Evolutionary conservation across 2,113 vertebrate species (phyloP).

Genomic region (Crotalus tigris): DNA sequence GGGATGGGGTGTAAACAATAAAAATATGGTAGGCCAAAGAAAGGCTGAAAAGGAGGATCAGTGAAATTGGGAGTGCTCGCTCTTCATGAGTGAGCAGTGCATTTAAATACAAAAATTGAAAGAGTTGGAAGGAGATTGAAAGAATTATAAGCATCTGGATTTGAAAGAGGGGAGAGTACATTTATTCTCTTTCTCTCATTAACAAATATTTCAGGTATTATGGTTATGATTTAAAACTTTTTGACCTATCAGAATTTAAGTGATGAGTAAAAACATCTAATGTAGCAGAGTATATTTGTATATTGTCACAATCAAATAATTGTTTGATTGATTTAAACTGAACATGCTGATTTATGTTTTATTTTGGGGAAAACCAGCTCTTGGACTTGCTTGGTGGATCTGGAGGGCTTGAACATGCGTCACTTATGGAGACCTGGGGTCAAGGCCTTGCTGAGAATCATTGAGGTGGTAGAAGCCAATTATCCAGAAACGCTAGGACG

Average conservation of each 20-base stretch:
- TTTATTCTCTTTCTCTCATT: background rate
- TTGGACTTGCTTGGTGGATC: conserved; percentile 95
- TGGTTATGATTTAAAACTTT: background rate
- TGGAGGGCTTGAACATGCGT: conserved; percentile 95
- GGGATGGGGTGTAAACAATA: background rate
- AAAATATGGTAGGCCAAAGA: background rate
- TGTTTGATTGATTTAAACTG: background rate
- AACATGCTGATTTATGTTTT: background rate
- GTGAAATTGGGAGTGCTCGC: background rate
- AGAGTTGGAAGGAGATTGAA: background rate
- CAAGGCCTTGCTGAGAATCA: conserved; percentile 91
- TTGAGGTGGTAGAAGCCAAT: conserved; percentile 95
- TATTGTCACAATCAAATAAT: background rate
- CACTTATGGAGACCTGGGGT: conserved; percentile 95
- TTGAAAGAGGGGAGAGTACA: background rate
- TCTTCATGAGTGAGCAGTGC: background rate
- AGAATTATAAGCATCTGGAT: background rate
- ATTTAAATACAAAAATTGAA: background rate
- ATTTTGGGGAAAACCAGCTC: conserved; percentile 69
- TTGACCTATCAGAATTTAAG: background rate
- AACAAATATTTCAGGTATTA: background rate
- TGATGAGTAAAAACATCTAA: background rate
- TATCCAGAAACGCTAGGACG: conserved; percentile 94
- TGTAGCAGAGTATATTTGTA: background rate
- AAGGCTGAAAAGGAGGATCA: background rate